Conservation (phyloP, 2,888 invertebrate species). For the Eurytoma adleriae region DNA sequence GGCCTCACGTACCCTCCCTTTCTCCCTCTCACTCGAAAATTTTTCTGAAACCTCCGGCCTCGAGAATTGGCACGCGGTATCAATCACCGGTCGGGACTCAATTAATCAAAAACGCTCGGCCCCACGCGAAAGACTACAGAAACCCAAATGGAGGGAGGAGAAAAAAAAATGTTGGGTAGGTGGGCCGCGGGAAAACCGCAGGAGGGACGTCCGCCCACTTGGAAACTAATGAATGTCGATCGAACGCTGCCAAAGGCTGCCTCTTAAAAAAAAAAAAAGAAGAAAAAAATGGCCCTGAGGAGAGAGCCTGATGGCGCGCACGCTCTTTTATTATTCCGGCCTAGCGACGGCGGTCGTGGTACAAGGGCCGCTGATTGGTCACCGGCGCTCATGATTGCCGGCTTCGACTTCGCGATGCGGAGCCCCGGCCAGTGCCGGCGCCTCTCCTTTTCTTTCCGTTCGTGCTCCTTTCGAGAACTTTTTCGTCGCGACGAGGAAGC, state of each 20-base stretch:
- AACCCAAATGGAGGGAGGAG: neutral
- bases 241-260: conserved; percentile 62
- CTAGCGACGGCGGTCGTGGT: conserved; percentile 58
- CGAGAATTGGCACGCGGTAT: conserved; percentile 42
- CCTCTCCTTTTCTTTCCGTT: neutral
- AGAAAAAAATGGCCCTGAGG: conserved; percentile 5
- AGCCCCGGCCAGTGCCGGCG: neutral
- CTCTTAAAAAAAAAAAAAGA: conserved; percentile 64
- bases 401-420: neutral
- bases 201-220: conserved; percentile 58
- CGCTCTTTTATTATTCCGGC: conserved; percentile 60
- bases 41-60: conserved; percentile 14
- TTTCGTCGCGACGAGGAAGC: conserved; percentile 13
- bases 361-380: conserved; percentile 69
- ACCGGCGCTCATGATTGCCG: conserved; percentile 56
- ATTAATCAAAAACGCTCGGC: conserved; percentile 45
- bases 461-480: conserved; percentile 31
- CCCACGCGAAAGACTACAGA: neutral
- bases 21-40: neutral
- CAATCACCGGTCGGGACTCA: conserved; percentile 42
- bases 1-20: neutral
- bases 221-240: conserved; percentile 67
- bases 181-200: conserved; percentile 50
- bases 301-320: neutral
- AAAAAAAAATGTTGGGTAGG: neutral